Conservation (phyloP, 2,797 vertebrate genomes). For the Microctenopoma lineatum region DNA sequence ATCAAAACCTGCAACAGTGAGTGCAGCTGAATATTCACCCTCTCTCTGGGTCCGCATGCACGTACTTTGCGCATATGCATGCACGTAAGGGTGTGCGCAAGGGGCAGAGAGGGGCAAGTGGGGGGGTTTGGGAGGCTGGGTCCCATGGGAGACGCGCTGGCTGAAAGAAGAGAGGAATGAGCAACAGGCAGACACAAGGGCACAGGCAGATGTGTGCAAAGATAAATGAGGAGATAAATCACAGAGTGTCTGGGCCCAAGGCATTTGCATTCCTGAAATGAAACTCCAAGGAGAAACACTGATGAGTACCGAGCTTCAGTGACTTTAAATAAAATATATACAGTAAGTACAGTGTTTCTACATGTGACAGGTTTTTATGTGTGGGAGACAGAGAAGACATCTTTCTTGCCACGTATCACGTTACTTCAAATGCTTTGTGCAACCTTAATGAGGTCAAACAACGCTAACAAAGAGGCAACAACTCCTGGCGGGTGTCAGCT, state of each 20-base stretch:
- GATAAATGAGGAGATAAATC: constrained; percentile 88
- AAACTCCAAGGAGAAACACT: constrained; percentile 81
- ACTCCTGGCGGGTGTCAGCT: constrained; percentile 32
- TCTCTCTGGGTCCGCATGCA: constrained; percentile 30
- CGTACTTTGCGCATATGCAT: constrained; percentile 40
- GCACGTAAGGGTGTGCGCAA: constrained; percentile 19
- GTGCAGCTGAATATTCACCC: constrained; percentile 47
- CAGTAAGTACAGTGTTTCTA: constrained; percentile 28
- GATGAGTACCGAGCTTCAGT: constrained; percentile 63
- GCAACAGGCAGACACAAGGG: constrained; percentile 87
- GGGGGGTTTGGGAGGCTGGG: constrained; percentile 76
- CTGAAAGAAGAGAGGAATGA: constrained; percentile 78
- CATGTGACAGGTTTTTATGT: constrained; percentile 31
- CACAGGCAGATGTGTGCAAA: constrained; percentile 86
- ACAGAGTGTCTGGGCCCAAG: constrained; percentile 81
- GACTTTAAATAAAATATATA: constrained; percentile 70
- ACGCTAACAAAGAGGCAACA: constrained; percentile 44
- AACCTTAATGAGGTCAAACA: constrained; percentile 43
- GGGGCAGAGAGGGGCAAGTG: constrained; percentile 68
- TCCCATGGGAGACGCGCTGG: constrained; percentile 74
- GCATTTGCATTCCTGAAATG: constrained; percentile 87
- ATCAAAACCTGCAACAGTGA: constrained; percentile 46
- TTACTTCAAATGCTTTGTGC: constrained; percentile 39
- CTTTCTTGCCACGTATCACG: constrained; percentile 38
- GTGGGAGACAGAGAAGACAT: constrained; percentile 23